These are phyloP conservation scores for Patella vulgata DNA, from an alignment of 1,140 invertebrate species.

Conservation along the genomic window DNA sequence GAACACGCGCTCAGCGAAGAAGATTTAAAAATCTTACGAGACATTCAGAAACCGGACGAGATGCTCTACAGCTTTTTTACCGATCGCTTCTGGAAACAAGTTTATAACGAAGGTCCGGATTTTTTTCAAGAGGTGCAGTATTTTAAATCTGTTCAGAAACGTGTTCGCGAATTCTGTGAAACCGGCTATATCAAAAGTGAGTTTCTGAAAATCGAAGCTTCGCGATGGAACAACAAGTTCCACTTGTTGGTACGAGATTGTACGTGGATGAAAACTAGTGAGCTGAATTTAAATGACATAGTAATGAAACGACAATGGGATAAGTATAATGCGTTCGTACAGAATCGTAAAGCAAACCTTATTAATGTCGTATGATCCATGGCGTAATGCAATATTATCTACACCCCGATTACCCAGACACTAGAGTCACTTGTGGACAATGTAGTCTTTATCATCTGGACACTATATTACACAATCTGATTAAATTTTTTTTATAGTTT, in stretches of 20 bases:
- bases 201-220: conserved; percentile 12
- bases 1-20: conserved; percentile 10
- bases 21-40: conserved; percentile 10
- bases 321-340: too few relatives aligned
- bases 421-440: too few relatives aligned
- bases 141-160: conserved; percentile 24
- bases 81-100: conserved; percentile 18
- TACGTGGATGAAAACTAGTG: conserved; percentile 24
- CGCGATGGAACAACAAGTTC: conserved; percentile 32
- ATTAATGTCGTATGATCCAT: too few relatives aligned
- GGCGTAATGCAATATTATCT: too few relatives aligned
- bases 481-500: too few relatives aligned
- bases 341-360: too few relatives aligned
- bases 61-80: conserved; percentile 39
- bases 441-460: too few relatives aligned
- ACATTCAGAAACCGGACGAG: conserved; percentile 30
- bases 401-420: too few relatives aligned
- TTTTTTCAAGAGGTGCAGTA: conserved; percentile 30
- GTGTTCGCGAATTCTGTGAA: conserved; percentile 27
- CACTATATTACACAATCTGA: too few relatives aligned
- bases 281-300: too few relatives aligned
- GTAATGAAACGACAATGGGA: too few relatives aligned
- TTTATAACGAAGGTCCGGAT: conserved; percentile 12
- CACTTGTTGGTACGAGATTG: conserved; percentile 30
- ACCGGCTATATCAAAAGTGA: not conserved